Percentiles rank a stretch among this genome's conserved stretches.
Evolutionary conservation across 2,888 invertebrate species (phyloP).

Genomic region (Nephrotoma guestfalica): DNA sequence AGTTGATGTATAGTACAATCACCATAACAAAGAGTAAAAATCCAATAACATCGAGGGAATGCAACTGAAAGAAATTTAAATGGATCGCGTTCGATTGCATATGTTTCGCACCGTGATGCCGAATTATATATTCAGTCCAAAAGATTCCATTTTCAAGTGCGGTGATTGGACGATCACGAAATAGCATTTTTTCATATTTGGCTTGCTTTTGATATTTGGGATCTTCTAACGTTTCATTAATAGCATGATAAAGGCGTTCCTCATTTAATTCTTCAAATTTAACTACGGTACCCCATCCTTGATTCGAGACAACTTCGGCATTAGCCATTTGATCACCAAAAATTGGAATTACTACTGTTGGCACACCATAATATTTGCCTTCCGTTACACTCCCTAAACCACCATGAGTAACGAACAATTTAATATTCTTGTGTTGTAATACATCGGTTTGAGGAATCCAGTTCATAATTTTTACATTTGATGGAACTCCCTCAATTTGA

Average conservation of each 20-base stretch:
- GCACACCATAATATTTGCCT: not conserved
- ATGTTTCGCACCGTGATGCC: conserved; percentile 27
- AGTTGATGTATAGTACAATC: not conserved
- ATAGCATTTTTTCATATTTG: conserved; percentile 26
- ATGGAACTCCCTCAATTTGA: not conserved
- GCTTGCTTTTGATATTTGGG: conserved; percentile 16
- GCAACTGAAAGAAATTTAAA: not conserved
- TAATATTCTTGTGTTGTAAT: not conserved
- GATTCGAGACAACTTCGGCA: not conserved
- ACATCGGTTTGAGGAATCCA: not conserved
- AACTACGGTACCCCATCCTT: not conserved
- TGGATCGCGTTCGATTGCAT: not conserved
- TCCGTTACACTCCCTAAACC: not conserved
- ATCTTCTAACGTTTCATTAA: not conserved
- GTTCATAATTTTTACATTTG: not conserved
- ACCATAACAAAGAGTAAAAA: conserved; percentile 15
- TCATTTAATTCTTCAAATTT: not conserved
- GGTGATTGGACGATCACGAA: conserved; percentile 33
- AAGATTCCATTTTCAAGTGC: conserved; percentile 16
- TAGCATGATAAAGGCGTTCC: not conserved
- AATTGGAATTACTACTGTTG: not conserved
- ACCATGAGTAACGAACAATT: not conserved
- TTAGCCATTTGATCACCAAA: not conserved
- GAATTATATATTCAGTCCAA: conserved; percentile 36
- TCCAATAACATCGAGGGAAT: not conserved